phyloP scores from a whole-genome alignment of 2,888 invertebrate genomes.

The Epirrhoe tristata region DNA sequence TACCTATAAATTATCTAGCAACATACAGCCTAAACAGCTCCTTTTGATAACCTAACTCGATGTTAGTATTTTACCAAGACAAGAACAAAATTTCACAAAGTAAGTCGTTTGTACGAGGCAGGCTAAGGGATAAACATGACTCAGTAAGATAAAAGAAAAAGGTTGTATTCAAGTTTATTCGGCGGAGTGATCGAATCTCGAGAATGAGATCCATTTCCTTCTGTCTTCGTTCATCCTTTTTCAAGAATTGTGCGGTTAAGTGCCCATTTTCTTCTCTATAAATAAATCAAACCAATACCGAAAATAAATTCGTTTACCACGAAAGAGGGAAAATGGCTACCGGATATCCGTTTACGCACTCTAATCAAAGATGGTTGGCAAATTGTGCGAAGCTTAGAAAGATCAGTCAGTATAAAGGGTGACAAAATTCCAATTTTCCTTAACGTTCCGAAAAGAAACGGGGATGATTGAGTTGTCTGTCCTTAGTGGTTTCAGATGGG shows the following conservation, averaged over 20 bases:
- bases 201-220: conserved; percentile 5
- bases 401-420: conserved; percentile 73
- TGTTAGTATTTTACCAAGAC: neutral
- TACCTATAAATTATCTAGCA: too few relatives aligned
- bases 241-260: conserved; percentile 17
- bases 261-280: conserved; percentile 38
- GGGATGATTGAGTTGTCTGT: conserved; percentile 66
- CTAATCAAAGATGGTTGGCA: conserved; percentile 75
- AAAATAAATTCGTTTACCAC: conserved; percentile 64
- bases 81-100: neutral
- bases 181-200: neutral
- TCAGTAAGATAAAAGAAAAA: neutral
- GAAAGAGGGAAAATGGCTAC: conserved; percentile 66
- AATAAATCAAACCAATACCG: conserved; percentile 60
- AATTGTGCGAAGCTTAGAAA: conserved; percentile 71
- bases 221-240: neutral
- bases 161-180: neutral
- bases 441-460: conserved; percentile 58
- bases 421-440: conserved; percentile 76
- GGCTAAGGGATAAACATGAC: neutral
- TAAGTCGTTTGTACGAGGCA: neutral
- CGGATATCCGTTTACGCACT: conserved; percentile 75
- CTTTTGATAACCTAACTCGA: too few relatives aligned
- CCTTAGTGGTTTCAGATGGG: conserved; percentile 45
- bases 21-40: too few relatives aligned